Base-by-base conservation (phyloP, 2,888 invertebrate species). In the Dryomyza anilis region DNA sequence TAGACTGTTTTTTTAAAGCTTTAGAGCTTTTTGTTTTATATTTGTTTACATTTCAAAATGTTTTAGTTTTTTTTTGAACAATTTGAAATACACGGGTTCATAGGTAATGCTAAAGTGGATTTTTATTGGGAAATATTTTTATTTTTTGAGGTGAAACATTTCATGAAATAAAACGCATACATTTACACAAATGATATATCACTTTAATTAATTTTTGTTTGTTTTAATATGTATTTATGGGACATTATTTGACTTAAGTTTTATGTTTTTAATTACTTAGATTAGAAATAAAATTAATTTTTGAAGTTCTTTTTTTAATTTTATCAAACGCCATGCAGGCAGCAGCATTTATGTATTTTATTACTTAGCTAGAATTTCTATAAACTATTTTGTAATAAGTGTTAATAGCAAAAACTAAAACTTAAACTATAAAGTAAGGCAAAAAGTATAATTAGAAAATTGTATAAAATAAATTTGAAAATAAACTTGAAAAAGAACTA, bases 191-290 rank as follows among this genome's bases (percentile, higher is more conserved):
- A 63, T 50, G 48, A 57, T 21, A 39, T 56, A 63, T 63, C 63
- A 63, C 63, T 63, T 63, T 33, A 63, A 56, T 56, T 16, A 29
- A n/a, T 62, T 55, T 55, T 29, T 43, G 14, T 25, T 57, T 57
- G 10, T 25, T 63, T 48, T 33, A 45, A 45, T n/a, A n/a, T n/a
- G 57, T 56, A 52, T 52, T 23, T 23, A 52, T 64, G 57, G 29
- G 52, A 61, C 48, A 63, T 52, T 52, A 61, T 64, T 48, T 45
- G 59, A 63, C 63, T 66, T 66, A 64, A 53, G 33, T 61, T 39
- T 56, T 56, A 14, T 33, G 19, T n/a, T 56, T 43, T 25, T n/a
- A n/a, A 19, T 46, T 19, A 45, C 16, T 27, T 45, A 45, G 25
- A 14, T 30, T 59, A 29, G 12, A 45, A 30, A 19, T 16, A 29